phyloP scores from a whole-genome alignment of 1,140 invertebrate species.

The Diprion similis region DNA sequence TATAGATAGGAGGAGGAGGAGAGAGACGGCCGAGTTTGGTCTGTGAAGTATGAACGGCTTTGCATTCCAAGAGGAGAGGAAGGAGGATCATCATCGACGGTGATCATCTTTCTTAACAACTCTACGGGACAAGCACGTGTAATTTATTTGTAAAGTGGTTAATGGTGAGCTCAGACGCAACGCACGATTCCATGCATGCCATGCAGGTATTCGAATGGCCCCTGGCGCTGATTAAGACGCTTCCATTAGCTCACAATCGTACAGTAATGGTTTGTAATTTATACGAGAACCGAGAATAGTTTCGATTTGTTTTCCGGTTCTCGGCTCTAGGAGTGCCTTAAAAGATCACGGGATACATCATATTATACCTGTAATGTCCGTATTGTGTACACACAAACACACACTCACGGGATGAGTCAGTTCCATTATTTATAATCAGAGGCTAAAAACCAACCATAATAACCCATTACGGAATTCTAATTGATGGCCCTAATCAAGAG shows the following conservation, averaged over 20 bases:
- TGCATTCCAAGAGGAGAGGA: too few relatives aligned
- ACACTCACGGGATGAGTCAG: not conserved
- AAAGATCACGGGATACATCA: not conserved
- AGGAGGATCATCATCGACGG: not conserved
- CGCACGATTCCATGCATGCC: not conserved
- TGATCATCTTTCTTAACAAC: not conserved
- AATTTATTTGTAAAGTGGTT: conserved; percentile 4
- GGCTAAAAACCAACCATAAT: not conserved
- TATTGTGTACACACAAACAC: not conserved
- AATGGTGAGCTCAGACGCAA: not conserved
- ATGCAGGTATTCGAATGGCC: not conserved
- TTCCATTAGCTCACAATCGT: conserved; percentile 15
- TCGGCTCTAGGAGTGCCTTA: not conserved
- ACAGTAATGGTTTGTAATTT: conserved; percentile 11
- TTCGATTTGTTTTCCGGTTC: not conserved
- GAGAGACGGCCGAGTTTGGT: too few relatives aligned
- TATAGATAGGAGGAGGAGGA: not conserved
- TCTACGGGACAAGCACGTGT: not conserved
- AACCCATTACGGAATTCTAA: conserved; percentile 7
- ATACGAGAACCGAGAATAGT: conserved; percentile 6
- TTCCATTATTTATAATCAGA: conserved; percentile 9
- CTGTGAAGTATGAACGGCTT: too few relatives aligned
- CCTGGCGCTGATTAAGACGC: conserved; percentile 1
- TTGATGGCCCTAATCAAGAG: not conserved
- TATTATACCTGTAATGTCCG: not conserved